Evolutionary conservation across 2,113 vertebrate species (phyloP).

Genomic region (Myotis lucifugus): DNA sequence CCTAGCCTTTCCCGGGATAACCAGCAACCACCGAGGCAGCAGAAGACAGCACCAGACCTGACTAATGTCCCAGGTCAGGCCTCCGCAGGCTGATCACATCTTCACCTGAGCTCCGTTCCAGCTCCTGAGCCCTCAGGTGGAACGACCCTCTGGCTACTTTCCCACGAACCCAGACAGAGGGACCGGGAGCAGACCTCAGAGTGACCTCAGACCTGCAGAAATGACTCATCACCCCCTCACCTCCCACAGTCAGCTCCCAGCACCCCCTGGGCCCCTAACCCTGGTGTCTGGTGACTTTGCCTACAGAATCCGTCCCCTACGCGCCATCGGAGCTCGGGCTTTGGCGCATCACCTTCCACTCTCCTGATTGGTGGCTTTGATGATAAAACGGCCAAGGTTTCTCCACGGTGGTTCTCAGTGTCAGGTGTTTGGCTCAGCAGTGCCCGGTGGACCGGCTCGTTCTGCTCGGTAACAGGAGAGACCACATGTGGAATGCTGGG

Average conservation of each 20-base stretch:
- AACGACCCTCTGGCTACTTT: background rate
- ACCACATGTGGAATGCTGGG: rapidly evolving
- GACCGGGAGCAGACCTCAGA: background rate
- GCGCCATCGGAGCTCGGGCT: background rate
- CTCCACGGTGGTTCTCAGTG: background rate
- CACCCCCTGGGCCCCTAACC: background rate
- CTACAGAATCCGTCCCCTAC: background rate
- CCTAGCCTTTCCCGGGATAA: background rate
- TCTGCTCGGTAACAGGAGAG: background rate
- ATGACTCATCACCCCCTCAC: background rate
- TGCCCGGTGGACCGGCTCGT: background rate
- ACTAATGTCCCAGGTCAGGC: background rate
- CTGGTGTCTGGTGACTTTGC: background rate
- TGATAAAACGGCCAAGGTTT: background rate
- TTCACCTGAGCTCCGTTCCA: background rate
- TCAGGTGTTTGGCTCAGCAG: background rate
- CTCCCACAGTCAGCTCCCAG: background rate
- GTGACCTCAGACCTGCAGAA: background rate
- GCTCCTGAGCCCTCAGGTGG: background rate
- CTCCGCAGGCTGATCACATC: background rate
- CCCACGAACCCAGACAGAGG: background rate
- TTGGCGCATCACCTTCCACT: background rate
- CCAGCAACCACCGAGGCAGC: background rate
- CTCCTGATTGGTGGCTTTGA: background rate
- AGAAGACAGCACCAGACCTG: background rate